phyloP scores from a whole-genome alignment of 2,888 invertebrate species.

The Stomorhina lunata region DNA sequence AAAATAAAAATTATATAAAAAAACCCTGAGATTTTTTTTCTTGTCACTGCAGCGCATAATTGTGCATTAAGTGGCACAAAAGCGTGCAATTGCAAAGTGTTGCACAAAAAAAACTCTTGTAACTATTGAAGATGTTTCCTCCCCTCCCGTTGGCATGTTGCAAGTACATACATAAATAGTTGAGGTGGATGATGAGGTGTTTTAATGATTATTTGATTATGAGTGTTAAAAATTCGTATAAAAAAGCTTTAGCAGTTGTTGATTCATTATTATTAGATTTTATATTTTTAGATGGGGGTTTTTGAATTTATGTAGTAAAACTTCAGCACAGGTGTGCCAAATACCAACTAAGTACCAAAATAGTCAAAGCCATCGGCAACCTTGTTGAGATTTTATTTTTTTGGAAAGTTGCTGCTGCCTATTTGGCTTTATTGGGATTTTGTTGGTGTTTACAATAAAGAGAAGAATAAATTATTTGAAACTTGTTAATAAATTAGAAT shows the following conservation, averaged over 20 bases:
- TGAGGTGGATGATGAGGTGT: slow-evolving; percentile 3
- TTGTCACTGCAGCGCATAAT: slow-evolving; percentile 53
- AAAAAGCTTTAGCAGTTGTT: slow-evolving; percentile 17
- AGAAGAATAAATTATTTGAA: too few relatives aligned
- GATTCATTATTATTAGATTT: slow-evolving; percentile 46
- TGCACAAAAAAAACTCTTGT: background rate
- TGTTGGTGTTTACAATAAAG: too few relatives aligned
- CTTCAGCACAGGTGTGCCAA: slow-evolving; percentile 45
- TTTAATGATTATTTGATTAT: slow-evolving; percentile 43
- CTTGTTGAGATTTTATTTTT: slow-evolving; percentile 23
- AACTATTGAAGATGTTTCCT: background rate
- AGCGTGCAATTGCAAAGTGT: slow-evolving; percentile 50
- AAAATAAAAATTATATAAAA: background rate
- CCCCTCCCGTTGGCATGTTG: background rate
- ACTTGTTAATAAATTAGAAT: too few relatives aligned
- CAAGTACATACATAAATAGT: background rate
- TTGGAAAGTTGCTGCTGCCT: background rate
- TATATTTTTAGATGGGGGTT: background rate
- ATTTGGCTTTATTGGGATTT: background rate
- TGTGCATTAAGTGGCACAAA: slow-evolving; percentile 59
- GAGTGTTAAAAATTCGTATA: background rate
- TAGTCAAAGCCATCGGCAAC: slow-evolving; percentile 12
- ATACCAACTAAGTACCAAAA: background rate
- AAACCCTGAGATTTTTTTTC: slow-evolving; percentile 18
- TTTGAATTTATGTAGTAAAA: background rate